Conservation (phyloP, 2,888 invertebrate species). For the Caenorhabditis sinica region DNA sequence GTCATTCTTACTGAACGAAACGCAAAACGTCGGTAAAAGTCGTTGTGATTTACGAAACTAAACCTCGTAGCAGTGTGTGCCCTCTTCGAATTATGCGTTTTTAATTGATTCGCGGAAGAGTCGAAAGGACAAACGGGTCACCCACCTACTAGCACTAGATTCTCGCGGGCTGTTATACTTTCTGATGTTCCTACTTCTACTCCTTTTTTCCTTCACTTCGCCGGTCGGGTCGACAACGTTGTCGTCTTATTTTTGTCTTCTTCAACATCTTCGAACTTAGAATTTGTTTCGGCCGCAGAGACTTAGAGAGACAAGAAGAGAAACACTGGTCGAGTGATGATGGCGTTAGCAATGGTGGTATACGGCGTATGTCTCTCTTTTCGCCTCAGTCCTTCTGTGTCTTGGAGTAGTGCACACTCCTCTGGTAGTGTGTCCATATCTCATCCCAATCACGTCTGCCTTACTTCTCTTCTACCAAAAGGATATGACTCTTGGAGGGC, state of each 20-base stretch:
- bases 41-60: neutral
- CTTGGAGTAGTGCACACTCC: constrained; percentile 39
- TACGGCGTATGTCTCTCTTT: constrained; percentile 49
- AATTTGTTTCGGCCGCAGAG: constrained; percentile 4
- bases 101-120: constrained; percentile 54
- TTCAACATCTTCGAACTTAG: constrained; percentile 8
- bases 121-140: constrained; percentile 57
- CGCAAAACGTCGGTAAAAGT: constrained; percentile 16
- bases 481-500: constrained; percentile 49
- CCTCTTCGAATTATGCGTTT: constrained; percentile 49
- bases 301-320: constrained; percentile 56
- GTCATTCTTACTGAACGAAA: constrained; percentile 11
- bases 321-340: constrained; percentile 44
- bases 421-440: constrained; percentile 55
- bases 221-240: constrained; percentile 32
- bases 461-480: constrained; percentile 23
- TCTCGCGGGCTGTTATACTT: constrained; percentile 40
- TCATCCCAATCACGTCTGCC: constrained; percentile 31
- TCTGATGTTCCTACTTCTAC: constrained; percentile 38
- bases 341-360: constrained; percentile 41
- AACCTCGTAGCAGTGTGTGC: constrained; percentile 5
- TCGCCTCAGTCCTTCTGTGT: constrained; percentile 14
- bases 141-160: constrained; percentile 10
- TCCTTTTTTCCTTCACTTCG: constrained; percentile 10
- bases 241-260: constrained; percentile 30